These are phyloP conservation scores for Halichoerus grypus DNA, from an alignment of 2,113 vertebrate species.

Conservation along the genomic window DNA sequence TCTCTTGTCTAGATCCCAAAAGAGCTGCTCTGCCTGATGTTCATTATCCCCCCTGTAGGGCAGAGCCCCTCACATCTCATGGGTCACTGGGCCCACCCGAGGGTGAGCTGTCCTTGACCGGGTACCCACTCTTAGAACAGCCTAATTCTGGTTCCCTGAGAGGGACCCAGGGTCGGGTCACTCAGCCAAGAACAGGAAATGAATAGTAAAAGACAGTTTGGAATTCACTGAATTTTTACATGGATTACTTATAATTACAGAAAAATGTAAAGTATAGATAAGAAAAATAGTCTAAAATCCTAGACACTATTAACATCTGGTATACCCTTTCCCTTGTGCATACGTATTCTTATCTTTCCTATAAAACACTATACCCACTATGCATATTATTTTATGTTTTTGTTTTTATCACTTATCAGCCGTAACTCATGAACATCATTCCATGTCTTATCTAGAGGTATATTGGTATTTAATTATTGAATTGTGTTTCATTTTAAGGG, in stretches of 20 bases:
- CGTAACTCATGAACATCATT: background rate
- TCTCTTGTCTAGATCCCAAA: background rate
- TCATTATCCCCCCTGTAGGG: background rate
- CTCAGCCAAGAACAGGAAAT: background rate
- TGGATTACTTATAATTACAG: background rate
- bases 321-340: background rate
- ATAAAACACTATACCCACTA: background rate
- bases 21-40: background rate
- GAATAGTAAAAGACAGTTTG: background rate
- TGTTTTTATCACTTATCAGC: background rate
- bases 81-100: background rate
- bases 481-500: background rate
- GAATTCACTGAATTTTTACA: background rate
- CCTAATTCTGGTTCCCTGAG: background rate
- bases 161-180: background rate
- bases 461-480: slow-evolving; percentile 26
- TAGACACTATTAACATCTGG: background rate
- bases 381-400: background rate
- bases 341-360: background rate
- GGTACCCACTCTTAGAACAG: background rate
- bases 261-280: background rate
- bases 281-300: background rate
- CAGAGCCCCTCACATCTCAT: background rate
- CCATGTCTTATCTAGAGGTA: background rate
- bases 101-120: background rate